Conservation (phyloP, 2,113 vertebrate species). For the Pimephales promelas region DNA sequence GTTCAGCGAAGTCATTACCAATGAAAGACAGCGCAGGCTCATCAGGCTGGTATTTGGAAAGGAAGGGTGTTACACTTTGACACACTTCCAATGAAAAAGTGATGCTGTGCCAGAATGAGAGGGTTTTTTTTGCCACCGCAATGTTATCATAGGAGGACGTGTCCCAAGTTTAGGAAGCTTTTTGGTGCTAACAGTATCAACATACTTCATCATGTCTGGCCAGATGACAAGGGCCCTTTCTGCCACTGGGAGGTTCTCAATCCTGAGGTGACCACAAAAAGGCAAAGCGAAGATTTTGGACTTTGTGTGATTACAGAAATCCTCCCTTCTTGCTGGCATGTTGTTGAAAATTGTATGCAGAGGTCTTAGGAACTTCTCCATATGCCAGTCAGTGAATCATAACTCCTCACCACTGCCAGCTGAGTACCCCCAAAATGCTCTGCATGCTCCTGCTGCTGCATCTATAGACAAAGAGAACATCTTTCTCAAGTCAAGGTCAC, state of each 20-base stretch:
- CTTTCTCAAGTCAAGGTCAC: constrained; percentile 30
- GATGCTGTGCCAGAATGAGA: constrained; percentile 36
- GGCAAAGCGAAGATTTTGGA: constrained; percentile 29
- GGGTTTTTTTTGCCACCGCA: constrained; percentile 30
- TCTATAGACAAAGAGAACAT: not conserved
- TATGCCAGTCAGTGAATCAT: constrained; percentile 37
- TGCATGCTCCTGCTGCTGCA: constrained; percentile 37
- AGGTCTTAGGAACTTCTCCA: constrained; percentile 43
- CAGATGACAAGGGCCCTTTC: constrained; percentile 11
- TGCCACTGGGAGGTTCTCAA: constrained; percentile 40
- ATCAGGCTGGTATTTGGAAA: not conserved
- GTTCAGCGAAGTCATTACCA: no score
- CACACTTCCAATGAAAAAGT: constrained; percentile 43
- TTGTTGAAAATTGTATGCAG: constrained; percentile 40
- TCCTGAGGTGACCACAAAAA: constrained; percentile 33
- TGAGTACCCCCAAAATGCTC: constrained; percentile 44
- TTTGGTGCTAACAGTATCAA: constrained; percentile 23
- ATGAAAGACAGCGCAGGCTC: no score
- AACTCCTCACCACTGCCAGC: constrained; percentile 37
- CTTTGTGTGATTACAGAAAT: constrained; percentile 39
- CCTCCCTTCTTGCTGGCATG: constrained; percentile 46
- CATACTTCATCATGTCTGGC: constrained; percentile 14
- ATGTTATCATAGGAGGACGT: constrained; percentile 39
- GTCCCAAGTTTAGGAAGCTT: constrained; percentile 41
- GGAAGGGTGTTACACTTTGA: no score